A percentile compares a stretch with the other conserved stretches of the same genome.
Conservation (phyloP, 2,113 vertebrate species). For the Phaethornis superciliosus region DNA sequence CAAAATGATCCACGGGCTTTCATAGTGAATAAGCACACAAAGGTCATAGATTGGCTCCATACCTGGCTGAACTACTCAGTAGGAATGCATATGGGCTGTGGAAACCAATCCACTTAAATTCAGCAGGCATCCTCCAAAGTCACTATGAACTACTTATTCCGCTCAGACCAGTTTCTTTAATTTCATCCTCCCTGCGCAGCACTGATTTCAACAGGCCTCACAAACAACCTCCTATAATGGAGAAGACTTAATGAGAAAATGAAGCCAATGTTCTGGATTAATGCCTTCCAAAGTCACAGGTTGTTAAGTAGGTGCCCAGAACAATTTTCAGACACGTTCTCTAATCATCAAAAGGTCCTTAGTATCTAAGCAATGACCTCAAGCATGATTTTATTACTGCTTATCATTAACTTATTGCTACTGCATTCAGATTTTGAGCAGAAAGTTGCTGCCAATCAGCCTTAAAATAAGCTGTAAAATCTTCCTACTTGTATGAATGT, state of each 20-base stretch:
- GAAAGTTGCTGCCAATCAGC: slow-evolving; percentile 30
- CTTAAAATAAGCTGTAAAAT: slow-evolving; percentile 50
- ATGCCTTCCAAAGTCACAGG: slow-evolving; percentile 40
- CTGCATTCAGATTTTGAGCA: slow-evolving; percentile 2
- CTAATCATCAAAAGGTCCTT: slow-evolving; percentile 51
- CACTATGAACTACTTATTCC: neutral
- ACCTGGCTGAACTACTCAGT: slow-evolving; percentile 26
- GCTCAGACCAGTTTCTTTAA: slow-evolving; percentile 22
- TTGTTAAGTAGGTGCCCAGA: slow-evolving; percentile 31
- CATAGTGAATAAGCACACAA: neutral
- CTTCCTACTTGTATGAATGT: neutral
- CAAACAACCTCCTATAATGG: slow-evolving; percentile 5
- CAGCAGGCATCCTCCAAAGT: neutral
- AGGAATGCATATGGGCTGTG: slow-evolving; percentile 5
- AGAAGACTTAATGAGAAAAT: slow-evolving; percentile 36
- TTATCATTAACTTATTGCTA: slow-evolving; percentile 26
- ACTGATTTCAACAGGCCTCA: neutral
- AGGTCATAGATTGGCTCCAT: neutral
- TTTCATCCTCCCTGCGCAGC: neutral
- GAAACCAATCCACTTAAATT: slow-evolving; percentile 21
- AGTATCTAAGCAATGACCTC: slow-evolving; percentile 37
- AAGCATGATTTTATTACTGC: slow-evolving; percentile 29
- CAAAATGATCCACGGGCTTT: neutral
- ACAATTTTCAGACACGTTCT: slow-evolving; percentile 8
- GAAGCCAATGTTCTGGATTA: slow-evolving; percentile 46